These are phyloP conservation scores for Lacanobia wlatinum DNA, from an alignment of 2,888 invertebrate species.

Conservation along the genomic window DNA sequence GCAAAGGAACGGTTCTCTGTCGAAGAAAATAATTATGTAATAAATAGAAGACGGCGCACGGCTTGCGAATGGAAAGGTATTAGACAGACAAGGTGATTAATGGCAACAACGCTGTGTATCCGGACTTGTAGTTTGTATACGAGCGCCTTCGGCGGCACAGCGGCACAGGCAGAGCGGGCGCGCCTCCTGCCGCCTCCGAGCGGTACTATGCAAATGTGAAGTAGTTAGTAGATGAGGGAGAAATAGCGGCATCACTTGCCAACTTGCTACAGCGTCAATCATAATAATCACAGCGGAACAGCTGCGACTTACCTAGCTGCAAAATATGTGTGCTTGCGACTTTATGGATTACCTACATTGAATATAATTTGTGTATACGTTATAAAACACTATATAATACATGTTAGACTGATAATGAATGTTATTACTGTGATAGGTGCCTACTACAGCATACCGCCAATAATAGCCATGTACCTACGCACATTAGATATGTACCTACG, in stretches of 20 bases:
- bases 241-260: conserved; percentile 82
- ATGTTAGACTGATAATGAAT: conserved; percentile 47
- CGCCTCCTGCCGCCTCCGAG: conserved; percentile 72
- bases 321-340: conserved; percentile 57
- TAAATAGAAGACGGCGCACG: conserved; percentile 85
- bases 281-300: conserved; percentile 80
- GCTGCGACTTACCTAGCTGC: conserved; percentile 71
- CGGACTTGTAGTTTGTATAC: conserved; percentile 75
- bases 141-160: conserved; percentile 58
- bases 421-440: conserved; percentile 36
- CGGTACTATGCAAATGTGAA: conserved; percentile 85
- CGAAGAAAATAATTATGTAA: conserved; percentile 89
- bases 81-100: conserved; percentile 89
- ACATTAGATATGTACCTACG: conserved; percentile 9
- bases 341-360: conserved; percentile 41
- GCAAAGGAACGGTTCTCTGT: conserved; percentile 79
- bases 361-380: conserved; percentile 43
- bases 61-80: conserved; percentile 88
- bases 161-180: conserved; percentile 55
- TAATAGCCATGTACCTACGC: conserved; percentile 22
- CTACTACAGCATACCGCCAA: conserved; percentile 11
- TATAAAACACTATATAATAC: conserved; percentile 23
- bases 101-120: conserved; percentile 81
- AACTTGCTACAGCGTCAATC: conserved; percentile 82
- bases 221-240: conserved; percentile 82